Conservation (phyloP, 2,113 vertebrate genomes). For the Thryonomys swinderianus region DNA sequence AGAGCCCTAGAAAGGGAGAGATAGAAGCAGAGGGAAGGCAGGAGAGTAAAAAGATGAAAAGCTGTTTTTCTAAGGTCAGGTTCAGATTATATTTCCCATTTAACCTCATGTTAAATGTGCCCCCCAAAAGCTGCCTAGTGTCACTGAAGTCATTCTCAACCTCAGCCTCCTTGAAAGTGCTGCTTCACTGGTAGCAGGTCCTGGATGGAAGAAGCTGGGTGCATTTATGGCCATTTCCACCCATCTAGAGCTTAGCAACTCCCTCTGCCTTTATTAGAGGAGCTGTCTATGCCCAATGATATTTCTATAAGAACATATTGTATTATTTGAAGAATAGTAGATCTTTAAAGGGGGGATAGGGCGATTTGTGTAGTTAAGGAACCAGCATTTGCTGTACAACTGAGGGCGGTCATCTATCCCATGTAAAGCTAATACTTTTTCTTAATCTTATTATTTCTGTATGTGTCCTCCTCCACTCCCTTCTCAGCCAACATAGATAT, state of each 20-base stretch:
- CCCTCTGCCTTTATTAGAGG: slow-evolving; percentile 50
- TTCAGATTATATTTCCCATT: slow-evolving; percentile 59
- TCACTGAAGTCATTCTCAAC: slow-evolving; percentile 20
- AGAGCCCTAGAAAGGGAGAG: slow-evolving; percentile 6
- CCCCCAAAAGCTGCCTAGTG: not conserved
- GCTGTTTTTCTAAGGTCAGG: not conserved
- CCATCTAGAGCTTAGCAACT: slow-evolving; percentile 27
- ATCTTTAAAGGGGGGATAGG: slow-evolving; percentile 68
- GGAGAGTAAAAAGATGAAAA: slow-evolving; percentile 10
- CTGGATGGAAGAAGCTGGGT: slow-evolving; percentile 49
- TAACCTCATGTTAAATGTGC: slow-evolving; percentile 47
- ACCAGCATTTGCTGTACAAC: slow-evolving; percentile 68
- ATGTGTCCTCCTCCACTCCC: slow-evolving; percentile 76
- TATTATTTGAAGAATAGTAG: slow-evolving; percentile 75
- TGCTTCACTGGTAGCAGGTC: slow-evolving; percentile 49
- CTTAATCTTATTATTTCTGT: slow-evolving; percentile 66
- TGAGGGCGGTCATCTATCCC: slow-evolving; percentile 57
- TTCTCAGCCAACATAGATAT: slow-evolving; percentile 62
- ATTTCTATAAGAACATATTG: slow-evolving; percentile 66
- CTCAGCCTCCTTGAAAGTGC: slow-evolving; percentile 34
- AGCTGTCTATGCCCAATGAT: slow-evolving; percentile 61
- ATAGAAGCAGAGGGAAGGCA: slow-evolving; percentile 14
- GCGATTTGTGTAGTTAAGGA: slow-evolving; percentile 69
- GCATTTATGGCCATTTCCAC: slow-evolving; percentile 32
- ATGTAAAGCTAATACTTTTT: slow-evolving; percentile 72